Evolutionary conservation across 1,140 invertebrate genomes (phyloP), one percentile per base, ranked within the genome.

Genomic region (Papilio xuthus): DNA sequence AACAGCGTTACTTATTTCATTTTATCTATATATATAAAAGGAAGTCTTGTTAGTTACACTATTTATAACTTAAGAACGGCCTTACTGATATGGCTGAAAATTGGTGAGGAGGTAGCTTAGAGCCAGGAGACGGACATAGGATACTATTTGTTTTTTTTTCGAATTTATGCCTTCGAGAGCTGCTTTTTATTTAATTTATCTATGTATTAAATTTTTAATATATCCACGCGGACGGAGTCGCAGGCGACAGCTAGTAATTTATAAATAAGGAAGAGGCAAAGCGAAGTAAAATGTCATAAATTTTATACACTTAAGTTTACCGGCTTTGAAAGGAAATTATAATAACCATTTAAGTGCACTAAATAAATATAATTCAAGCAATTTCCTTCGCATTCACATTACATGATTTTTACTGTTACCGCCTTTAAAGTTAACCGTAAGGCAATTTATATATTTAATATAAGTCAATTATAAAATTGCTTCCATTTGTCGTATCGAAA

Each of bases 381-480:
- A 67, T 67, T 67, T 67, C 60, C 60, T 67, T 67, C 28, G 2
- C n/a, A 28, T 67, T 67, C 60, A 67, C 60, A 67, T 67, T 67
- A 67, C 60, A 67, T 28, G 26, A 67, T 26, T 32, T 67, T 67
- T 28, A 67, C 26, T 67, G 13, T 28, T 67, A 67, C 60, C 26
- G 60, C 26, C 60, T 67, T 60, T 67, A 67, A 28, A 28, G 60
- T 67, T 67, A 28, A 67, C 60, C 13, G 60, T 28, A 26, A 26
- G 20, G 56, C 23, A 13, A 15, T 60, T 26, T 60, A 67, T 67
- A 15, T 15, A 50, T 50, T 50, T 70, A 70, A 13, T 73, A 73
- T 20, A 50, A 50, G 32, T 50, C 42, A 73, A 73, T 73, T 73
- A 73, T 73, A 50, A 73, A 67, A 73, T 50, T 26, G 44, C 71